Percentiles rank a stretch among this genome's conserved stretches.
These are phyloP conservation scores for Chouioia cunea DNA, from an alignment of 2,888 invertebrate species.

Conservation along the genomic window DNA sequence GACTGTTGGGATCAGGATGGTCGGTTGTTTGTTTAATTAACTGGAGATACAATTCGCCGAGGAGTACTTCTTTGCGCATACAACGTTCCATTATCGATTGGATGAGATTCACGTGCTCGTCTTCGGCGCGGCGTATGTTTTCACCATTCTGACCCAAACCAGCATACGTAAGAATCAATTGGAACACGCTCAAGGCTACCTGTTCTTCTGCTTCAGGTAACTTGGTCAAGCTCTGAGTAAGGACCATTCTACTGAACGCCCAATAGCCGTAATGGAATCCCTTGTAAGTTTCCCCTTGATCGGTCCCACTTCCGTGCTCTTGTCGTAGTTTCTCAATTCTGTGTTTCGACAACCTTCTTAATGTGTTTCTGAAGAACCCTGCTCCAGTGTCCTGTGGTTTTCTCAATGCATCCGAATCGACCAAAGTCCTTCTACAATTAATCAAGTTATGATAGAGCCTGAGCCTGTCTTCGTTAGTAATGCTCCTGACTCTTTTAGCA, in stretches of 20 bases:
- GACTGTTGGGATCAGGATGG: conserved; percentile 88
- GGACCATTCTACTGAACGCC: conserved; percentile 86
- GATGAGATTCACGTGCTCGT: conserved; percentile 89
- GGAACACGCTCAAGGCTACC: conserved; percentile 88
- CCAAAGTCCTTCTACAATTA: conserved; percentile 83
- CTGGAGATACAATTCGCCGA: conserved; percentile 92
- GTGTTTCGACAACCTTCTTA: conserved; percentile 87
- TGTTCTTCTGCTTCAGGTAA: conserved; percentile 90
- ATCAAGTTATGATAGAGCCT: conserved; percentile 89
- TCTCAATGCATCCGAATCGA: conserved; percentile 85
- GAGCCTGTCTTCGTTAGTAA: conserved; percentile 90
- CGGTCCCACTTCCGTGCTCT: conserved; percentile 75
- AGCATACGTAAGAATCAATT: conserved; percentile 89
- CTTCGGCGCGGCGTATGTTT: conserved; percentile 79
- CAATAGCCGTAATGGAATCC: conserved; percentile 89
- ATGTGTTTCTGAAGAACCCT: conserved; percentile 89
- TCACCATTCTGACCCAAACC: conserved; percentile 82
- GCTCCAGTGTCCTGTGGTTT: conserved; percentile 87
- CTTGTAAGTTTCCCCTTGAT: conserved; percentile 85
- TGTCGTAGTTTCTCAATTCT: conserved; percentile 82
- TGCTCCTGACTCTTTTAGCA: conserved; percentile 75
- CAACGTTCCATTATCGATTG: conserved; percentile 92
- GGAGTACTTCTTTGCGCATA: conserved; percentile 87
- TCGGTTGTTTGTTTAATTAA: conserved; percentile 95
- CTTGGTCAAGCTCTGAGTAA: conserved; percentile 86